Evolutionary conservation across 1,140 invertebrate genomes (phyloP).

Genomic region (Caenorhabditis brenneri): DNA sequence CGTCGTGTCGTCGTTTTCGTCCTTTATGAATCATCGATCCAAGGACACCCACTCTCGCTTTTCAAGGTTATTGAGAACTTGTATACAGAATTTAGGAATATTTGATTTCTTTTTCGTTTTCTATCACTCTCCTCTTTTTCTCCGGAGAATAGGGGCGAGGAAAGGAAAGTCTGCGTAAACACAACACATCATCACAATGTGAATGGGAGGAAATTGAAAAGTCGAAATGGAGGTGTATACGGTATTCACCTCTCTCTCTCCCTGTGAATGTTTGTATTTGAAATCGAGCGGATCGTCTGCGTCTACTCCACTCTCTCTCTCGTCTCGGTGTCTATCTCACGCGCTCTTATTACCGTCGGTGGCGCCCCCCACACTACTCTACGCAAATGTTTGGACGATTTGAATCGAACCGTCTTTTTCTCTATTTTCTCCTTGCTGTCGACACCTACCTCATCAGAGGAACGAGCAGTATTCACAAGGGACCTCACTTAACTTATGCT

Average conservation of each 20-base stretch:
- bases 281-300: not conserved
- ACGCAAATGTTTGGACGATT: not conserved
- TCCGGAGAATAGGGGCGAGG: not conserved
- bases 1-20: no score
- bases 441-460: no score
- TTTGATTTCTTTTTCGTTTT: not conserved
- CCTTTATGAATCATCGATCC: no score
- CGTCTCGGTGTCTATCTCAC: not conserved
- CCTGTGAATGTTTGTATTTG: slow-evolving; percentile 33
- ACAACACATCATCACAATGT: slow-evolving; percentile 4
- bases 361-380: not conserved
- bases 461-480: no score
- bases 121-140: not conserved
- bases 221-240: not conserved
- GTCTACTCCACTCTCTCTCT: not conserved
- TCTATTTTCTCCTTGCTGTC: no score
- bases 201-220: not conserved
- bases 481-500: no score
- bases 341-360: not conserved
- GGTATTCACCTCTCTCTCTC: not conserved
- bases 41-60: not conserved
- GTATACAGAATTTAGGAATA: not conserved
- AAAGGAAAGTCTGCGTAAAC: slow-evolving; percentile 29
- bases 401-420: no score
- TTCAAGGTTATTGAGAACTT: not conserved